phyloP scores from a whole-genome alignment of 2,113 vertebrate species.

The Saguinus midas region DNA sequence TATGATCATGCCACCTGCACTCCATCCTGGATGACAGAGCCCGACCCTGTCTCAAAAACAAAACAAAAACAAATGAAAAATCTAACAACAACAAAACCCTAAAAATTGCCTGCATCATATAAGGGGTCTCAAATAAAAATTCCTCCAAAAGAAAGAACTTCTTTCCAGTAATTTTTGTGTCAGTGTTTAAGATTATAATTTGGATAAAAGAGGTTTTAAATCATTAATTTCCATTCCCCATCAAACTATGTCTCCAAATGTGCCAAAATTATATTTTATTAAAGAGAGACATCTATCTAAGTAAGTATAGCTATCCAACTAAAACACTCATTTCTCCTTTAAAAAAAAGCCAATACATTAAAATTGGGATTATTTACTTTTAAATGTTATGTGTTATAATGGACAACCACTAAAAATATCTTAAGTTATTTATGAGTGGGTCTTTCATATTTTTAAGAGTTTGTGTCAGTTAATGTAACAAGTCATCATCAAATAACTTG shows the following conservation, averaged over 20 bases:
- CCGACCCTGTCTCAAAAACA: no score
- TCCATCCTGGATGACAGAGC: no score
- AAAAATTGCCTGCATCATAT: not conserved
- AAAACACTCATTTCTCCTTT: constrained; percentile 9
- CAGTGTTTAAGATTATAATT: not conserved
- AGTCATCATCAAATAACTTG: not conserved
- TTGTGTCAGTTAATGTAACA: not conserved
- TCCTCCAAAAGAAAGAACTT: not conserved
- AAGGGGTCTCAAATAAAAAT: constrained; percentile 8
- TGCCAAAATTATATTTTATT: not conserved
- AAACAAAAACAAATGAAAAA: no score
- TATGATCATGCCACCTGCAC: no score
- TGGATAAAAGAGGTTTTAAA: not conserved
- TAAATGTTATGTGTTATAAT: not conserved
- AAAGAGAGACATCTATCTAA: not conserved
- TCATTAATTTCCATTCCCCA: not conserved
- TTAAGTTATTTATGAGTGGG: not conserved
- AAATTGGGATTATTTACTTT: constrained; percentile 27
- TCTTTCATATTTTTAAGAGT: not conserved
- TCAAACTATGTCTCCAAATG: not conserved
- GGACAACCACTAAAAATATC: not conserved
- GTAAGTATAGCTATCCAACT: not conserved
- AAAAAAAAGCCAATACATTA: not conserved
- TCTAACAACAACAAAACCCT: not conserved
- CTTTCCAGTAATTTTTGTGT: not conserved